Percentiles rank a stretch among this genome's conserved stretches.
Conservation (phyloP, 2,113 vertebrate species). For the Zingel zingel region DNA sequence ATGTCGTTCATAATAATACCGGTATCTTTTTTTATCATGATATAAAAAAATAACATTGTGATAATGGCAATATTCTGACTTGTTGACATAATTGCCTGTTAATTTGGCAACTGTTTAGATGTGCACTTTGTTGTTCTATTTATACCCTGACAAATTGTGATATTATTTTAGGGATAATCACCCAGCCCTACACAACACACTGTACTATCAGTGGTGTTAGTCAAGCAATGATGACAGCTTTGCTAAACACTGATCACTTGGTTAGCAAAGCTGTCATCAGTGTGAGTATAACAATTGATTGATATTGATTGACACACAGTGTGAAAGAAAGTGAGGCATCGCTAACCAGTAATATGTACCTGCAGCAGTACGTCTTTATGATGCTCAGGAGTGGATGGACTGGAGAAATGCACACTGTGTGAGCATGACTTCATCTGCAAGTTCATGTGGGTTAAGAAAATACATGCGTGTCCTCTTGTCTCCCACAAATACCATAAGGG, state of each 20-base stretch:
- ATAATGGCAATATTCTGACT: no score
- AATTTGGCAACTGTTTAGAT: no score
- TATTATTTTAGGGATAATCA: no score
- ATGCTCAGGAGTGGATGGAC: background rate
- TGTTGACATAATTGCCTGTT: no score
- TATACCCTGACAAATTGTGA: no score
- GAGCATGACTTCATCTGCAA: background rate
- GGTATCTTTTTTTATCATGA: no score
- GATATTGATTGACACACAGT: slow-evolving; percentile 23
- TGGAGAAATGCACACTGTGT: background rate
- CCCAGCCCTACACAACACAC: no score
- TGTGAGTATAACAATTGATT: slow-evolving; percentile 20
- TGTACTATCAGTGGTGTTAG: slow-evolving; percentile 7
- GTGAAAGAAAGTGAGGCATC: background rate
- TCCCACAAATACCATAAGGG: slow-evolving; percentile 28
- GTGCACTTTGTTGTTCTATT: no score
- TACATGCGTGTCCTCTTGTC: slow-evolving; percentile 23
- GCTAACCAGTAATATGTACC: background rate
- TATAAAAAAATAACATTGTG: no score
- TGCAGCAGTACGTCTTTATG: background rate
- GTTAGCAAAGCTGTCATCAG: slow-evolving; percentile 5
- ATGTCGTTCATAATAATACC: no score
- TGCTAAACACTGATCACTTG: background rate
- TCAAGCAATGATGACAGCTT: slow-evolving; percentile 17
- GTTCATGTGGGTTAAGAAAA: background rate